Base-by-base conservation (phyloP, 2,888 invertebrate genomes). In the Drosophila prolongata region DNA sequence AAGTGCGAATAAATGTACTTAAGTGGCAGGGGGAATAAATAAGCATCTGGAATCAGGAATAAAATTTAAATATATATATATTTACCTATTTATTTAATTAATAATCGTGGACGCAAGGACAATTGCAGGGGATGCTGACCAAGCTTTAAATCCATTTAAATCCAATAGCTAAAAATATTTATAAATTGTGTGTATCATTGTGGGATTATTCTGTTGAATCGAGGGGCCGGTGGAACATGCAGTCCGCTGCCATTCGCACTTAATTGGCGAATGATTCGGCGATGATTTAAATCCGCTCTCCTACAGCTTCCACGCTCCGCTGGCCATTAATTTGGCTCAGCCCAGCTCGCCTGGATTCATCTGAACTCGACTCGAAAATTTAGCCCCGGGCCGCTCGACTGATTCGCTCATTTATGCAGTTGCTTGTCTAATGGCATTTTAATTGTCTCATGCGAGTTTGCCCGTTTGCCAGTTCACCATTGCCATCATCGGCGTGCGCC, bases 371-470 rank as follows among this genome's bases (percentile, higher is more conserved):
- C 42, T 62, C 38, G 37, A 52, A 38, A 38, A 59, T 53, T 53
- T 50, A 34, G 27, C 35, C 14, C 52, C 16, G 27, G 44, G 53
- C 30, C 68, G 46, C 57, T 46, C 65, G 62, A 43, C 27, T 67
- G 40, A 40, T 34, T 58, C 57, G 60, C 53, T 75, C 71, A 55
- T 68, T 76, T 58, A 47, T 71, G 61, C 75, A 72, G 78, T 75
- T 64, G 68, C 75, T 50, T 71, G 78, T 84, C 83, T 83, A 80
- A 80, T 87, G 84, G 75, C 87, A 72, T 80, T 80, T 80, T 80
- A 80, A 80, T 80, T 80, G 80, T 86, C 84, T 55, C 72, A 35
- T 71, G 69, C 46, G 72, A 60, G 60, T 43, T 59, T 38, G 40
- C 34, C 66, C 24, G 47, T 16, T 47, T 6, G 44, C 44, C 24